These are phyloP conservation scores for Thymelicus acteon DNA, from an alignment of 2,888 invertebrate species.

Conservation along the genomic window DNA sequence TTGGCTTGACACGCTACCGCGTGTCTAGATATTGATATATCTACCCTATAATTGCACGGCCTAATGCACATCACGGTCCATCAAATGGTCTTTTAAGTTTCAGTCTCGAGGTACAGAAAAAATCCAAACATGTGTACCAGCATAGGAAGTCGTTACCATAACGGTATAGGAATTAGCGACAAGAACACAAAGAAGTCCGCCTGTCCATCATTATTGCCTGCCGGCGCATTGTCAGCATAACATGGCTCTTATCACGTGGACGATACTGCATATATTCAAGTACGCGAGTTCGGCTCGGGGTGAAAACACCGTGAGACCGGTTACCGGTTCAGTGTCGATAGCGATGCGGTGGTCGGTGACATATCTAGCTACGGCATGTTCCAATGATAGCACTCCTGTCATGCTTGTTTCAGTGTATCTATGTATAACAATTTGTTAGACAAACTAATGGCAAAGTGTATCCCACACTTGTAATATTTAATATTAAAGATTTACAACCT, in stretches of 20 bases:
- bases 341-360: constrained; percentile 10
- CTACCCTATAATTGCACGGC: no score
- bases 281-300: constrained; percentile 38
- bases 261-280: constrained; percentile 53
- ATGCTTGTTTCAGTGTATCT: not conserved
- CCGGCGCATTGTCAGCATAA: constrained; percentile 25
- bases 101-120: constrained; percentile 40
- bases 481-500: no score
- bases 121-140: constrained; percentile 48
- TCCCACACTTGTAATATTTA: no score
- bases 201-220: constrained; percentile 56
- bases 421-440: not conserved
- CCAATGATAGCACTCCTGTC: not conserved
- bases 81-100: constrained; percentile 2
- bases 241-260: constrained; percentile 43
- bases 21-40: no score
- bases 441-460: not conserved
- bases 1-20: no score
- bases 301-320: constrained; percentile 33
- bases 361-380: not conserved
- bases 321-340: constrained; percentile 28
- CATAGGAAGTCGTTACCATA: constrained; percentile 72
- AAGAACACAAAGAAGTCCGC: constrained; percentile 57
- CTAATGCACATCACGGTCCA: not conserved
- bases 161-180: constrained; percentile 67